phyloP scores from a whole-genome alignment of 2,113 vertebrate genomes.

The Prunella fulvescens region DNA sequence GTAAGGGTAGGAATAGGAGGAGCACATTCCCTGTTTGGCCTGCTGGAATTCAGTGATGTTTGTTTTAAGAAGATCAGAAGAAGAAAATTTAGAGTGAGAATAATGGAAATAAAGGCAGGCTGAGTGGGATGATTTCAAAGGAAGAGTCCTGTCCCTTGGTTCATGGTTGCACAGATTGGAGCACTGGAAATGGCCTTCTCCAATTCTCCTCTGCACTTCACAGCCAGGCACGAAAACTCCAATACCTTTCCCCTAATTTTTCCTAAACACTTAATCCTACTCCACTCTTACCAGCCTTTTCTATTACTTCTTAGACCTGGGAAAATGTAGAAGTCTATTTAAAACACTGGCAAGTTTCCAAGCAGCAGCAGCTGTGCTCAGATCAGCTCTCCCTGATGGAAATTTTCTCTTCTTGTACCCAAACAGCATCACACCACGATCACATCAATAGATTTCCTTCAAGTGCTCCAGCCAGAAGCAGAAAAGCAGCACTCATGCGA shows the following conservation, averaged over 20 bases:
- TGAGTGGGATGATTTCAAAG: neutral
- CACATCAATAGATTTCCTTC: neutral
- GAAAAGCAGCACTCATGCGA: neutral
- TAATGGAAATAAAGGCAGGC: neutral
- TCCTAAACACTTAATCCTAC: neutral
- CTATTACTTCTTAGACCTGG: neutral
- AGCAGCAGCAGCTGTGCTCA: neutral
- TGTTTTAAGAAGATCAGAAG: conserved; percentile 24
- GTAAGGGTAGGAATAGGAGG: neutral
- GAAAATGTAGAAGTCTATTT: conserved; percentile 8
- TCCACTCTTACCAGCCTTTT: neutral
- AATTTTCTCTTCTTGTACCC: neutral
- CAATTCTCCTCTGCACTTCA: neutral
- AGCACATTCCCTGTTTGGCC: neutral
- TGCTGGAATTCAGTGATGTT: conserved; percentile 10
- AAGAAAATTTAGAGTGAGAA: neutral
- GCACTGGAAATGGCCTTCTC: neutral
- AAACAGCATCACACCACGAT: neutral
- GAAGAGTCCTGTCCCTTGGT: neutral
- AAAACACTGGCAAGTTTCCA: conserved; percentile 16
- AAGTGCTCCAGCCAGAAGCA: neutral
- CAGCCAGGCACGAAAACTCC: neutral
- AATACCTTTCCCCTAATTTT: neutral
- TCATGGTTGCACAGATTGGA: neutral
- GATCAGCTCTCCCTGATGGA: neutral